Percentiles rank a stretch among this genome's conserved stretches.
These are phyloP conservation scores for Piprites chloris DNA, from an alignment of 2,113 vertebrate genomes.

Conservation along the genomic window DNA sequence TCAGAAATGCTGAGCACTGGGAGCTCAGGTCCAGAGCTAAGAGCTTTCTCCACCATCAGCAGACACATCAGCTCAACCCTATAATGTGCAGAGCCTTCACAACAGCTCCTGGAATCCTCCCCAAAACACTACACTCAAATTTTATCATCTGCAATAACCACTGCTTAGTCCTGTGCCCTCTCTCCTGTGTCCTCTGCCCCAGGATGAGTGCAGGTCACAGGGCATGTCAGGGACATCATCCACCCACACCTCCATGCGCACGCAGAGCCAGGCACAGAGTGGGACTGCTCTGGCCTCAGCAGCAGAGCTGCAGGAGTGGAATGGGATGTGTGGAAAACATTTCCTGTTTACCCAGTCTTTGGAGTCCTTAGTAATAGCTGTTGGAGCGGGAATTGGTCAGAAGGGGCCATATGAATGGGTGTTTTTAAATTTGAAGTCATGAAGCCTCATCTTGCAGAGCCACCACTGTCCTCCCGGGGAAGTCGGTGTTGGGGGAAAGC, in stretches of 20 bases:
- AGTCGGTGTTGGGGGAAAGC: not conserved
- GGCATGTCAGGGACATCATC: rapidly evolving
- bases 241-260: not conserved
- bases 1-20: not conserved
- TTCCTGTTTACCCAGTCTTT: conserved; percentile 2
- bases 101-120: not conserved
- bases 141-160: not conserved
- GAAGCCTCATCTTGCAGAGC: not conserved
- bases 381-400: not conserved
- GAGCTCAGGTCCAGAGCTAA: not conserved
- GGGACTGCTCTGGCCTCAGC: not conserved
- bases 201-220: not conserved
- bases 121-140: not conserved
- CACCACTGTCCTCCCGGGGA: not conserved
- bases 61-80: not conserved
- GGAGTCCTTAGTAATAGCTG: not conserved
- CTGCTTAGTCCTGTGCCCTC: not conserved
- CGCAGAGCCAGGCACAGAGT: rapidly evolving
- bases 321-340: not conserved
- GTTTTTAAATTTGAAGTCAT: not conserved
- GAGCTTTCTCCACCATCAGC: not conserved
- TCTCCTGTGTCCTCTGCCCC: not conserved
- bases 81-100: rapidly evolving
- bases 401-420: not conserved
- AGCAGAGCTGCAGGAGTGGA: not conserved